Base-by-base conservation (phyloP, 2,797 vertebrate species). In the Myripristis jacobus region DNA sequence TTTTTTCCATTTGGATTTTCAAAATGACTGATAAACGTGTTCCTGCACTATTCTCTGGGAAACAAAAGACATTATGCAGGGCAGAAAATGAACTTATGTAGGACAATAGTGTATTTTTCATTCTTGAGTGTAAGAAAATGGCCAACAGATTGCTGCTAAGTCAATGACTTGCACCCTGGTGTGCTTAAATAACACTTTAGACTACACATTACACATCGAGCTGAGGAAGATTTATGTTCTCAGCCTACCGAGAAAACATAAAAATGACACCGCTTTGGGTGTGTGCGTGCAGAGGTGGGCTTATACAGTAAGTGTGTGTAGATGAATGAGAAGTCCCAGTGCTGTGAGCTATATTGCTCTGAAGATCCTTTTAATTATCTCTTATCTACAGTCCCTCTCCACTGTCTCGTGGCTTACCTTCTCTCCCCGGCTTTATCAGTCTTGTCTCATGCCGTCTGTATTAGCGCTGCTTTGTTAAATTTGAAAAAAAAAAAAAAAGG, bases 361-460 rank as follows among this genome's bases (percentile, higher is more conserved):
- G 63, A 83, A 87, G 52, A 86, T 90, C 75, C 52, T 88, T 88
- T 89, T 88, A 91, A 91, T 88, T 88, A 90, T 90, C 80, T 90
- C 55, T 61, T 61, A 61, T 61, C 44, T 61, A 18, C 43, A 70
- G 52, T 80, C 68, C 51, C 81, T 80, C 75, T 70, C 73, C 60
- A 15, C 31, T 59, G 41, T 80, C 73, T 85, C 63, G 66, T 46
- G 66, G 43, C 77, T 82, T 85, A 67, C 58, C 66, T 81, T 60
- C 80, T 83, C 77, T 80, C 83, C 81, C 81, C 72, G 57, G 82
- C 50, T 81, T 81, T 70, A 81, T 82, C 75, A 64, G 75, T 67
- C 69, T 84, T 75, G 68, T 86, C 58, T 84, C 62, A 69, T 47
- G 56, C 80, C 18, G 77, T 75, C 78, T 85, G 76, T 80, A 62